Base-by-base conservation (phyloP, 2,888 invertebrate genomes). In the Apeira syringaria region DNA sequence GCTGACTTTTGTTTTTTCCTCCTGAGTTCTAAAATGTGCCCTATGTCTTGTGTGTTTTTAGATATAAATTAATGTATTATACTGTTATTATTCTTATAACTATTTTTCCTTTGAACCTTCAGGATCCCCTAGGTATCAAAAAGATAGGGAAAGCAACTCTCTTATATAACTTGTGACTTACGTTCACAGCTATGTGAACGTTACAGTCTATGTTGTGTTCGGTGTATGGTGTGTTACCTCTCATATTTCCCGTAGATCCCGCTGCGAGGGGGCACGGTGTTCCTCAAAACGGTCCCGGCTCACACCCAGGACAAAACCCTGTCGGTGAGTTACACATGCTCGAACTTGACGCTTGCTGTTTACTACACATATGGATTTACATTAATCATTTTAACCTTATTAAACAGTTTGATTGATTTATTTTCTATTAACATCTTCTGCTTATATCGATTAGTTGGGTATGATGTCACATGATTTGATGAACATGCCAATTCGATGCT, bases 251-350 rank as follows among this genome's bases (percentile, higher is more conserved):
- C 4, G 1, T 40, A 47, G 47, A 47, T 42, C 34, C 40, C 0
- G 35, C 5, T 9, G 28, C 22, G 8, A 29, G 28, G 18, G 24
- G 9, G 9, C 42, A 33, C 10, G 39, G 42, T 2, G 26, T 39
- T 2, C 18, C 38, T 2, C 29, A 36, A 8, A 47, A 47, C 5
- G 35, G 47, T 18, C 39, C 47, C 15, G 32, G 38, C 15, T 20
- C 7, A 6, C 39, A 27, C 7, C 22, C 39, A 5, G 39, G 17
- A 8, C 34, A 9, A 7, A 41, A 27, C 9, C 34, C 47, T 17
- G 50, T 44, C 27, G 56, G 56, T 56, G 47, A 51, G 56, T 50
- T 31, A 1, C 2, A 11, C 24, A 10, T 9, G 20, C 7, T 8
- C 7, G 15, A 3, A 29, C 20, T 28, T 1, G 3, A 24, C 18